Conservation (phyloP, 2,113 vertebrate species). For the Poeciliopsis turrubarensis region DNA sequence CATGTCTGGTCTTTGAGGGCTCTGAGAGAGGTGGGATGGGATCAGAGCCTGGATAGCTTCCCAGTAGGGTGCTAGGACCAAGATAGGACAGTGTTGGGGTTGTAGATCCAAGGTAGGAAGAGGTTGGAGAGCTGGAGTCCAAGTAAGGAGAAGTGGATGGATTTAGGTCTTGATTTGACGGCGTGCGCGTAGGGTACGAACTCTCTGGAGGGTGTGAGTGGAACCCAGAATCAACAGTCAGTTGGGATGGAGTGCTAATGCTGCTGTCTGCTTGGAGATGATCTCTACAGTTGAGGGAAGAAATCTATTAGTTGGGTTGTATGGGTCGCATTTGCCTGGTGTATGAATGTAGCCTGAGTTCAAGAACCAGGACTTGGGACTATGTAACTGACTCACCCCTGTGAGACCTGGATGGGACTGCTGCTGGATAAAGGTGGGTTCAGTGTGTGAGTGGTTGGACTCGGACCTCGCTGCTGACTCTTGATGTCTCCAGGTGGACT, state of each 20-base stretch:
- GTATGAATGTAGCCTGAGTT: neutral
- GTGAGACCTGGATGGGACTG: constrained; percentile 89
- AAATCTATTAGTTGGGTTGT: neutral
- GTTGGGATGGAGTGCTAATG: constrained; percentile 80
- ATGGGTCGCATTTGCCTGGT: too few species aligned
- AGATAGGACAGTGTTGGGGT: constrained; percentile 71
- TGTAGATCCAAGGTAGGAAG: constrained; percentile 65
- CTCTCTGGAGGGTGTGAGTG: constrained; percentile 79
- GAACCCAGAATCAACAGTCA: constrained; percentile 82
- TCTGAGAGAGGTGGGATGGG: constrained; percentile 68
- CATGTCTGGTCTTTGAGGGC: constrained; percentile 63
- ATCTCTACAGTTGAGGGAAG: constrained; percentile 65
- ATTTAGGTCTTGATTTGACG: constrained; percentile 64
- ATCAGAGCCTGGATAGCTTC: constrained; percentile 59
- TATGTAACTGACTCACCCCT: constrained; percentile 80
- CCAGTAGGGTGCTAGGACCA: constrained; percentile 59
- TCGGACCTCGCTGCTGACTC: constrained; percentile 64
- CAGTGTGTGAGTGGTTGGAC: constrained; percentile 74
- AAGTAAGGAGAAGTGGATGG: constrained; percentile 76
- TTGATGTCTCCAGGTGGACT: constrained; percentile 70
- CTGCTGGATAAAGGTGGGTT: constrained; percentile 88
- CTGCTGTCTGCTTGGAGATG: constrained; percentile 80
- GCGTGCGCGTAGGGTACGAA: constrained; percentile 69
- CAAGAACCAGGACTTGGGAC: neutral
- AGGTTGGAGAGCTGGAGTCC: constrained; percentile 78